Conservation (phyloP, 2,113 vertebrate genomes). For the Origma solitaria region DNA sequence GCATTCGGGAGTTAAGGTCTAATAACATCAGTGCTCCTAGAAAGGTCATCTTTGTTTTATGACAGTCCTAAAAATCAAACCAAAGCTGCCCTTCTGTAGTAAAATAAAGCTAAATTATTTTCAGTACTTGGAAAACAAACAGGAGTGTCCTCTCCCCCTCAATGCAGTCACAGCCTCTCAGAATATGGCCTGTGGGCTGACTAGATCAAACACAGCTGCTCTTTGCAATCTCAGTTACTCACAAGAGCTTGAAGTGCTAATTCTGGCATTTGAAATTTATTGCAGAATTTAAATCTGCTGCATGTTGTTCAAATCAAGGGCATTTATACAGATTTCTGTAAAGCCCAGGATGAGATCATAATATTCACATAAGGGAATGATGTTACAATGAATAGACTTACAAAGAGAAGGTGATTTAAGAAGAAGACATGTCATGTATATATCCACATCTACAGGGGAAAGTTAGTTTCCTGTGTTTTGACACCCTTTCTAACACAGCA, state of each 20-base stretch:
- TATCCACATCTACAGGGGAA: not conserved
- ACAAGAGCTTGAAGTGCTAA: not conserved
- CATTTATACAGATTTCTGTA: not conserved
- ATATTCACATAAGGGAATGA: not conserved
- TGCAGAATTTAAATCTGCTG: constrained; percentile 17
- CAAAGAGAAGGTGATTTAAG: constrained; percentile 10
- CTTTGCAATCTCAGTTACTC: not conserved
- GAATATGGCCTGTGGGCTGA: not conserved
- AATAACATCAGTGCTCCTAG: not conserved
- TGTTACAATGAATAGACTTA: not conserved
- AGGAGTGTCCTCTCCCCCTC: not conserved
- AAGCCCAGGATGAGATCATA: not conserved
- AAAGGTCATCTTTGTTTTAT: not conserved
- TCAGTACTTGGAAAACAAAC: not conserved
- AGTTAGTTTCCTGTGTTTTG: constrained; percentile 1
- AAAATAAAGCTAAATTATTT: not conserved
- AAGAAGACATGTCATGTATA: not conserved
- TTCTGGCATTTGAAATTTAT: constrained; percentile 18
- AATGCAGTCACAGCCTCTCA: not conserved
- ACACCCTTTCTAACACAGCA: not conserved
- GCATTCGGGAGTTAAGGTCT: not conserved
- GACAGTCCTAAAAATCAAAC: not conserved
- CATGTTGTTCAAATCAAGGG: not conserved
- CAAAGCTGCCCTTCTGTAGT: not conserved
- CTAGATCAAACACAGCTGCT: not conserved